Base-by-base conservation (phyloP, 1,140 invertebrate species). In the Wiebesia pumilae region DNA sequence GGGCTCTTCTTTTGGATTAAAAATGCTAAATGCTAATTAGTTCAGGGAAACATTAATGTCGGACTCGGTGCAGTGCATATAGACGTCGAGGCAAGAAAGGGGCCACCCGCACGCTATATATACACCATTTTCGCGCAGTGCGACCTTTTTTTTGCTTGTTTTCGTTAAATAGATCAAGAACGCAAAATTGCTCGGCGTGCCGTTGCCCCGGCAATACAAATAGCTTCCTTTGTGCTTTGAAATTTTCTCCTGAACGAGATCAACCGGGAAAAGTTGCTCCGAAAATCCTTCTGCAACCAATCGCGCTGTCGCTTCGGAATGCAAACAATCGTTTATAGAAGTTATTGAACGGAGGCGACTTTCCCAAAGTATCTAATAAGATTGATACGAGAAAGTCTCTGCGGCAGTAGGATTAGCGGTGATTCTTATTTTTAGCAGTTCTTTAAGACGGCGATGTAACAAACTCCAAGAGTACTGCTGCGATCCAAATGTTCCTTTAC, bases 1-100 rank as follows among this genome's bases (percentile, higher is more conserved):
- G 58, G 27, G 21, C 24, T 14, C 88, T 90, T 90, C 90, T 89
- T 89, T 89, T 87, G 89, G 89, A 92, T 93, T 92, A 92, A 93
- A 93, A 92, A 92, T 92, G 91, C 89, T 92, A 91, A 93, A 93
- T 92, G 91, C 90, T 93, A 93, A 93, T 93, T 93, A 93, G 92
- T 91, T 93, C 90, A 89, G 89, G 89, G 89, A 91, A 88, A 88
- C 88, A 86, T 89, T 90, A 88, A 83, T 65, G 81, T 82, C 84
- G 87, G 67, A 77, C 79, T 87, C 54, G 86, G 87, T 84, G 65
- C 75, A 6, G n/a, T 33, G 33, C 19, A 12, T 54, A 54, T 12
- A 4, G n/a, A 83, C 40, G 43, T 81, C 65, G 65, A 67, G 38
- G 54, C 58, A 14, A 71, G 4, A 47, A 30, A 47, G 21, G 7